Evolutionary conservation across 2,113 vertebrate species (phyloP).

Genomic region (Dolichotis patagonum): DNA sequence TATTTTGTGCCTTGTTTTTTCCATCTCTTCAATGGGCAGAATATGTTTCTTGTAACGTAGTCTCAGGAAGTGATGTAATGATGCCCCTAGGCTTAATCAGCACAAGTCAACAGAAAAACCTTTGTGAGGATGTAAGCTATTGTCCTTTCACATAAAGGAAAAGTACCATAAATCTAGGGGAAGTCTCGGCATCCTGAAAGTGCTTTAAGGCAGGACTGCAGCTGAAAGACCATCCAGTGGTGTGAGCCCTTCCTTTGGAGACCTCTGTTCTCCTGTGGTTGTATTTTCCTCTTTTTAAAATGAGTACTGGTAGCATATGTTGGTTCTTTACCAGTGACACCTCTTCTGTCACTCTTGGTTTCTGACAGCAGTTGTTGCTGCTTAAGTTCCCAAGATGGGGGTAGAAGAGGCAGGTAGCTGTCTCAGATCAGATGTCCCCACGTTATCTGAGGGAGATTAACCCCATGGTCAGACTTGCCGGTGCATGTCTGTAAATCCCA

Average conservation of each 20-base stretch:
- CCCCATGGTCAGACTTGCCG: not conserved
- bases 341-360: not conserved
- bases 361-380: not conserved
- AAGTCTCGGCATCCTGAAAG: conserved; percentile 34
- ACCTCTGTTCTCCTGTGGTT: not conserved
- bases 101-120: not conserved
- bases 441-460: not conserved
- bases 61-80: conserved; percentile 11
- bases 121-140: not conserved
- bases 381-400: not conserved
- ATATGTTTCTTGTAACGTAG: not conserved
- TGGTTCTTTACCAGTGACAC: not conserved
- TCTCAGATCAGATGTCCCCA: not conserved
- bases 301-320: not conserved
- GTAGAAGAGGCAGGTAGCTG: not conserved
- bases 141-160: conserved; percentile 34
- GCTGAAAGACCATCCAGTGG: not conserved
- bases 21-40: conserved; percentile 1
- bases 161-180: not conserved
- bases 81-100: not conserved
- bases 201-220: not conserved
- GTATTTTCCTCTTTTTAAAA: conserved; percentile 9
- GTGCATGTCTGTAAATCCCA: not conserved
- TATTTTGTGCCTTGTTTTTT: not conserved
- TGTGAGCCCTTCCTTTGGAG: not conserved